Evolutionary conservation across 2,113 vertebrate species (phyloP), one percentile per base, ranked within the genome.

Genomic region (Climacteris rufus): DNA sequence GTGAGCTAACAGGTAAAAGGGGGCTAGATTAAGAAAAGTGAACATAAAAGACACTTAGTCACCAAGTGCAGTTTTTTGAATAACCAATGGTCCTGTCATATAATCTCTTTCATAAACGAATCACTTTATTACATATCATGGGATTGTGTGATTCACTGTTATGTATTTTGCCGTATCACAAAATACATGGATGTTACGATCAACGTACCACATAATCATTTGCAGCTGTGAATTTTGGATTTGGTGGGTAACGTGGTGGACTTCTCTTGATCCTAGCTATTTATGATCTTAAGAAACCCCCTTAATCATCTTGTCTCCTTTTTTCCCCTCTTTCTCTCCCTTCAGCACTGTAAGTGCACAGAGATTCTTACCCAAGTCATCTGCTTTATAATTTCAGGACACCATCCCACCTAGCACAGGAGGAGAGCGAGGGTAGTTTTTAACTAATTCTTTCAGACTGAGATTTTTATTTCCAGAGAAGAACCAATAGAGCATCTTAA

Each of bases 191-290:
- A 15, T 39, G 47, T 92, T 52, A 20, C 7, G 3, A 52, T 82
- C 39, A 10, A 6, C 0, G 0, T 23, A 31, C 11, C 33, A 25
- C 23, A 3, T 13, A 54, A 60, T 54, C 2, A 3, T 45, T 56
- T 92, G 17, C 42, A 35, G 30, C 31, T 82, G 17, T 22, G 59
- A 30, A 75, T 74, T 84, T 64, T 93, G 33, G 12, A 39, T 88
- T 90, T 87, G 13, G 13, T 85, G 39, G 31, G 21, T 47, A 84
- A 49, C 4, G 11, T 2, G 1, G 42, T 45, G 11, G 42, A 35
- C 30, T 72, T 83, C 9, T 64, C 19, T 40, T 83, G n/a, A n/a
- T n/a, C n/a, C n/a, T n/a, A n/a, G n/a, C n/a, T 83, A 78, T 68
- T 88, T 11, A 56, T 35, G 7, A 56, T 85, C 39, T 71, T 68